Conservation (phyloP, 2,113 vertebrate genomes). For the Hypomesus transpacificus region DNA sequence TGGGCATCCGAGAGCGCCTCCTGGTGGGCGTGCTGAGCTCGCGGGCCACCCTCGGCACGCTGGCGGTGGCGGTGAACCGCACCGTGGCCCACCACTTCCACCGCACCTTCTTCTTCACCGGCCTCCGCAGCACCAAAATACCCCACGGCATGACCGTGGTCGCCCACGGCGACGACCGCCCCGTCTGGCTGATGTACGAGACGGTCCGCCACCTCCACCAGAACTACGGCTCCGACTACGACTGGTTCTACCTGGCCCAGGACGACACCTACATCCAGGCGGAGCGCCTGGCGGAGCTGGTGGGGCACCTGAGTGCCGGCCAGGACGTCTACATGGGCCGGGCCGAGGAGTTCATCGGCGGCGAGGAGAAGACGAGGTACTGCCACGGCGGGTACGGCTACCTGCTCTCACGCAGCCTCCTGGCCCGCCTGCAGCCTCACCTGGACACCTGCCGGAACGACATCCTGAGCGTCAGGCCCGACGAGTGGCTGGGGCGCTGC, state of each 20-base stretch:
- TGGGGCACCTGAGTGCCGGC: slow-evolving; percentile 85
- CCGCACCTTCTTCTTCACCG: slow-evolving; percentile 88
- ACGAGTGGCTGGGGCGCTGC: slow-evolving; percentile 97
- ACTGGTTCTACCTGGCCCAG: slow-evolving; percentile 96
- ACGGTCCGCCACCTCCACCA: slow-evolving; percentile 86
- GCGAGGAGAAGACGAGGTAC: slow-evolving; percentile 86
- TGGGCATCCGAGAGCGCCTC: slow-evolving; percentile 92
- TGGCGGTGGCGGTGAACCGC: slow-evolving; percentile 93
- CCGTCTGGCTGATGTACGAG: slow-evolving; percentile 98
- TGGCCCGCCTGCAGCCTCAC: slow-evolving; percentile 82
- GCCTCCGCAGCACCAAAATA: slow-evolving; percentile 83
- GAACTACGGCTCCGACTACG: slow-evolving; percentile 86
- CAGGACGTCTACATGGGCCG: slow-evolving; percentile 90
- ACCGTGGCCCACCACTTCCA: slow-evolving; percentile 90
- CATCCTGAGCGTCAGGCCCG: slow-evolving; percentile 90
- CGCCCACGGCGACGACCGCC: slow-evolving; percentile 88
- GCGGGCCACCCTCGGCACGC: slow-evolving; percentile 80
- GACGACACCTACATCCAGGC: slow-evolving; percentile 92
- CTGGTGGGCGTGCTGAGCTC: slow-evolving; percentile 90
- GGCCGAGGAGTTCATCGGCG: slow-evolving; percentile 91
- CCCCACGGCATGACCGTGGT: slow-evolving; percentile 91
- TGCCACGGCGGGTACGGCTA: slow-evolving; percentile 95
- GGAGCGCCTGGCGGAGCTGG: slow-evolving; percentile 80
- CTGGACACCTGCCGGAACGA: slow-evolving; percentile 91
- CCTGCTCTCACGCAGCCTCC: slow-evolving; percentile 86